phyloP scores from a whole-genome alignment of 2,888 invertebrate species.

The Meteorus cinctellus region DNA sequence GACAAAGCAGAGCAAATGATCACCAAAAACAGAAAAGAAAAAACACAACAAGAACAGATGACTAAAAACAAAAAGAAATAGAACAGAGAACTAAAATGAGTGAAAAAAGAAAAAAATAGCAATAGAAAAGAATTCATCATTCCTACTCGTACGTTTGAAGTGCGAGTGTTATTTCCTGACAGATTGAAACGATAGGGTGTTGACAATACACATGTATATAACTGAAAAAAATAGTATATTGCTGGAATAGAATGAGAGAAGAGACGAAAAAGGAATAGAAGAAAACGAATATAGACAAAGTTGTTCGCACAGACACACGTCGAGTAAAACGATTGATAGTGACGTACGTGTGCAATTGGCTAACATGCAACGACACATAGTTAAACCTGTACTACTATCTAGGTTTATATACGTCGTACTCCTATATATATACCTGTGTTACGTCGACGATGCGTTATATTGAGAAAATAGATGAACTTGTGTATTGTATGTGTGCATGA shows the following conservation, averaged over 20 bases:
- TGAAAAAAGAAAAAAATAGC: background rate
- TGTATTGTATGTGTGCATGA: background rate
- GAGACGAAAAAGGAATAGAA: background rate
- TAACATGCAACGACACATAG: conserved; percentile 10
- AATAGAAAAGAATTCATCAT: conserved; percentile 22
- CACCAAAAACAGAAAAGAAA: background rate
- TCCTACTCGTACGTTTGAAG: conserved; percentile 23
- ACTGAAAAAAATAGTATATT: background rate
- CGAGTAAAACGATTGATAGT: conserved; percentile 44
- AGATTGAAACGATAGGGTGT: conserved; percentile 18
- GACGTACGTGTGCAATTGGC: conserved; percentile 39
- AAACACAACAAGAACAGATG: no score
- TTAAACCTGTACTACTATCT: background rate
- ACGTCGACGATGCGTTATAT: background rate
- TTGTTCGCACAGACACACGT: conserved; percentile 32
- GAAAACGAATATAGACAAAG: background rate
- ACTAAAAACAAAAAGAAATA: background rate
- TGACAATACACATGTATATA: background rate
- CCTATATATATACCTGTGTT: no score
- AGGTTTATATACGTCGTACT: background rate
- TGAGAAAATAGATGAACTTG: background rate
- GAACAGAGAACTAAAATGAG: background rate
- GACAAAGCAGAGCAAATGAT: background rate
- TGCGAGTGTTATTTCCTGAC: background rate
- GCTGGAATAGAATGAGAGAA: background rate